These are phyloP conservation scores for Zeus faber DNA, from an alignment of 2,113 vertebrate genomes.

Conservation along the genomic window DNA sequence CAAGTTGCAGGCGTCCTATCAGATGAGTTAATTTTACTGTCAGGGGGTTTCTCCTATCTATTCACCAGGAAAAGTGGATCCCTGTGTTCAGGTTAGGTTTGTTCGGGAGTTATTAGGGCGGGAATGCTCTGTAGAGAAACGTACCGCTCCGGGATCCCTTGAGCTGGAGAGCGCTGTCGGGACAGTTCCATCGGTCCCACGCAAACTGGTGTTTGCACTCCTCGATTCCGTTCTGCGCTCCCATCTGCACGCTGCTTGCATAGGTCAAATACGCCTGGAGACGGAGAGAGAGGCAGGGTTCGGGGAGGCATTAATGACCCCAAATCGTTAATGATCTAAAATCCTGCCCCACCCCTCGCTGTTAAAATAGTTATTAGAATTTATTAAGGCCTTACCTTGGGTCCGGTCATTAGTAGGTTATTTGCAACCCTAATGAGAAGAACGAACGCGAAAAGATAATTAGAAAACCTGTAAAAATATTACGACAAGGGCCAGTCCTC, in stretches of 20 bases:
- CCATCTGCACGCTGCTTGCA: conserved; percentile 85
- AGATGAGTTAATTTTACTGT: too few relatives aligned
- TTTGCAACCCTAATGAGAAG: conserved; percentile 84
- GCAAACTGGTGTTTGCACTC: conserved; percentile 96
- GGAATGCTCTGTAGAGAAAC: background rate
- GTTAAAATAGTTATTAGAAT: background rate
- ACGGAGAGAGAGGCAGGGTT: background rate
- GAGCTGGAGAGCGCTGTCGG: conserved; percentile 86
- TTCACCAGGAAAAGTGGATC: too few relatives aligned
- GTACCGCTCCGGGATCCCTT: conserved; percentile 85
- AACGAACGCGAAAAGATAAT: conserved; percentile 7
- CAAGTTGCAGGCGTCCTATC: too few relatives aligned
- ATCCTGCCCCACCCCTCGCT: too few relatives aligned
- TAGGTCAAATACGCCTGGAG: conserved; percentile 87
- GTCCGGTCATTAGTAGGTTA: conserved; percentile 94
- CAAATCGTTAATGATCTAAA: too few relatives aligned
- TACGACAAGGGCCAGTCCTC: background rate
- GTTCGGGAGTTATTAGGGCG: too few relatives aligned
- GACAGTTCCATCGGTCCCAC: conserved; percentile 97
- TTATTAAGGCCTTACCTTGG: conserved; percentile 81
- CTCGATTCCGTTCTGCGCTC: conserved; percentile 85
- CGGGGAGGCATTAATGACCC: background rate
- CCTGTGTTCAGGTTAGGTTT: too few relatives aligned
- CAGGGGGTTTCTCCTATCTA: too few relatives aligned
- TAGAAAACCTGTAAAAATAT: background rate